These are phyloP conservation scores for Sebastiscus tertius DNA, from an alignment of 2,797 vertebrate genomes.

Conservation along the genomic window DNA sequence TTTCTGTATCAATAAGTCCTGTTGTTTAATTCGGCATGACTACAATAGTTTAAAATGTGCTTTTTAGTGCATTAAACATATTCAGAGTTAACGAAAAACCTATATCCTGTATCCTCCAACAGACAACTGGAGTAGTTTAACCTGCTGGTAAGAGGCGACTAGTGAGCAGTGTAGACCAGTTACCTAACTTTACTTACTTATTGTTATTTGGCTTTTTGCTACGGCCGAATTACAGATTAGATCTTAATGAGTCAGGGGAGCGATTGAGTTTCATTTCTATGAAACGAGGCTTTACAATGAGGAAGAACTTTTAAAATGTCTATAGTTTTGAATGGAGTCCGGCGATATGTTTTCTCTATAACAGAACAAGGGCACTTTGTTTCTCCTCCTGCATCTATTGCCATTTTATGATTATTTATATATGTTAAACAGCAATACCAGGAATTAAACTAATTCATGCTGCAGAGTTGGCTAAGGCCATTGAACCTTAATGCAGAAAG, in stretches of 20 bases:
- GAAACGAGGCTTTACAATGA: no score
- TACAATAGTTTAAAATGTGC: accelerated
- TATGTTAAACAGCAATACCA: neutral
- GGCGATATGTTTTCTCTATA: neutral
- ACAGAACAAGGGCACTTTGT: neutral
- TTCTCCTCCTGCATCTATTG: neutral
- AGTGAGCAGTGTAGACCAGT: neutral
- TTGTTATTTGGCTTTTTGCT: neutral
- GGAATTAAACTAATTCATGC: neutral
- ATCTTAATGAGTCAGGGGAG: neutral
- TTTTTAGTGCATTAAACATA: neutral
- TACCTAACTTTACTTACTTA: neutral
- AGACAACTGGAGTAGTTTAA: neutral
- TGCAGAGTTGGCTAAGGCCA: neutral
- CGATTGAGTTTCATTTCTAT: neutral
- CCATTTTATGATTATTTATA: neutral
- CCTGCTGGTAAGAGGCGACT: neutral
- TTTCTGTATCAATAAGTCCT: accelerated
- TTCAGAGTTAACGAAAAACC: neutral
- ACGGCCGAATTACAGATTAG: neutral
- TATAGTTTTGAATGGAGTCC: neutral
- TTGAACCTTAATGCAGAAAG: neutral
- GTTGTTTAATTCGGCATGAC: neutral
- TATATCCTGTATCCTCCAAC: neutral
- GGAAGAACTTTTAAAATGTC: neutral